These are phyloP conservation scores for Otis tarda DNA, from an alignment of 2,113 vertebrate genomes.

Conservation along the genomic window DNA sequence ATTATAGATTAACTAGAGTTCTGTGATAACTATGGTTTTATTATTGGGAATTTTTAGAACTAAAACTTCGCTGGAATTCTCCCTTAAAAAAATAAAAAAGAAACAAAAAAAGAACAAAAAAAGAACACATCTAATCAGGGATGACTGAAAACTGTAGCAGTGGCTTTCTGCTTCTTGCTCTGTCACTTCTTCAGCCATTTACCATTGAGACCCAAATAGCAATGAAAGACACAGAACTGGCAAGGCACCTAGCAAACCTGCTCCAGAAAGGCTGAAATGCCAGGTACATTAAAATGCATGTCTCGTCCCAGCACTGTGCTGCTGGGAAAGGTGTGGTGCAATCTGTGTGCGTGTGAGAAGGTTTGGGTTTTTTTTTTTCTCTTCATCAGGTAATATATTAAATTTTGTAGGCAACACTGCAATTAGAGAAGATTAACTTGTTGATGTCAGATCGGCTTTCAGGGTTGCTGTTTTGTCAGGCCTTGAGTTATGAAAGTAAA, in stretches of 20 bases:
- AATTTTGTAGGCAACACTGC: constrained; percentile 16
- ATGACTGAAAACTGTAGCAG: background rate
- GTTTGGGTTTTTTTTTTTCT: background rate
- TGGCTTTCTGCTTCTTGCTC: background rate
- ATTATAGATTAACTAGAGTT: constrained; percentile 39
- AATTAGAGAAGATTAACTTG: constrained; percentile 46
- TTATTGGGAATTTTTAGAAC: background rate
- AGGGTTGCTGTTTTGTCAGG: constrained; percentile 16
- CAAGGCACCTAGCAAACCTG: background rate
- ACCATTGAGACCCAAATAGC: background rate
- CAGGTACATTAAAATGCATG: background rate
- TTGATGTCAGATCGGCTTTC: constrained; percentile 7
- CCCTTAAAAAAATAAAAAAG: background rate
- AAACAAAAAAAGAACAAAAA: too few relatives aligned
- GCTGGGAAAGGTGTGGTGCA: constrained; percentile 47
- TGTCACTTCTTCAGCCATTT: background rate
- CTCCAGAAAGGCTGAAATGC: background rate
- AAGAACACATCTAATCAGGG: background rate
- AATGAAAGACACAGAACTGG: background rate
- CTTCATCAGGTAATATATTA: background rate
- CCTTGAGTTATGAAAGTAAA: constrained; percentile 31
- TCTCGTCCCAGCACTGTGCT: background rate
- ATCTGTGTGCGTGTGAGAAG: background rate
- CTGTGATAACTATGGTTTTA: background rate
- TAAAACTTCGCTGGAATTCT: background rate